Evolutionary conservation across 2,888 invertebrate species (phyloP).

Genomic region (Archips xylosteana): DNA sequence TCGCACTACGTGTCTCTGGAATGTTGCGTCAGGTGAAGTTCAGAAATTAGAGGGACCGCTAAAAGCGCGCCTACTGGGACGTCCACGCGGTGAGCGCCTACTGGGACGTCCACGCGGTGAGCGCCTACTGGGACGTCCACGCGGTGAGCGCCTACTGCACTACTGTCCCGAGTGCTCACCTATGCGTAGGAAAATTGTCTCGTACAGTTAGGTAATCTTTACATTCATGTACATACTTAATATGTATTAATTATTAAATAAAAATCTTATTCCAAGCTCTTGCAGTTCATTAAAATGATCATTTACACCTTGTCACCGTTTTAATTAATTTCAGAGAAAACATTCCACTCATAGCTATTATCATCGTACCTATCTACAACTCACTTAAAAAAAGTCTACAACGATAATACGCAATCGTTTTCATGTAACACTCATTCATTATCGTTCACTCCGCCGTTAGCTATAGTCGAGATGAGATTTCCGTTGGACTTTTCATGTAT

Average conservation of each 20-base stretch:
- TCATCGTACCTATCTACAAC: slow-evolving; percentile 55
- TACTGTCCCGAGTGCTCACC: slow-evolving; percentile 54
- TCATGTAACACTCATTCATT: slow-evolving; percentile 44
- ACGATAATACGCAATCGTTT: slow-evolving; percentile 18
- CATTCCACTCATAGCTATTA: slow-evolving; percentile 40
- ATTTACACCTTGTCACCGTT: slow-evolving; percentile 72
- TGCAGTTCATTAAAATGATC: slow-evolving; percentile 69
- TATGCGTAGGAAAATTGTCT: slow-evolving; percentile 50
- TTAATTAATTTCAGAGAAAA: slow-evolving; percentile 55
- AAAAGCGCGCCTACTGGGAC: slow-evolving; percentile 73
- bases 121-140: slow-evolving; percentile 64
- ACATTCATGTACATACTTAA: slow-evolving; percentile 50
- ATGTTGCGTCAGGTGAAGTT: slow-evolving; percentile 60
- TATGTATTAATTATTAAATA: slow-evolving; percentile 62
- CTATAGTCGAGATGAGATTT: slow-evolving; percentile 68
- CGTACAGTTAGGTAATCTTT: slow-evolving; percentile 49
- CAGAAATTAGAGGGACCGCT: slow-evolving; percentile 73
- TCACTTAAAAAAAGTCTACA: slow-evolving; percentile 43
- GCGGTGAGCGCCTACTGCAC: slow-evolving; percentile 44
- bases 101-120: slow-evolving; percentile 50
- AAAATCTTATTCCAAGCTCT: slow-evolving; percentile 75
- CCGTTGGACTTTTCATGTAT: slow-evolving; percentile 78
- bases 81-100: slow-evolving; percentile 46
- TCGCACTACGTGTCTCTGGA: slow-evolving; percentile 60
- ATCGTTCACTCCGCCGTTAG: slow-evolving; percentile 71